Evolutionary conservation across 2,797 vertebrate genomes (phyloP), one percentile per base, ranked within the genome.

Genomic region (Acrossocheilus fasciatus): DNA sequence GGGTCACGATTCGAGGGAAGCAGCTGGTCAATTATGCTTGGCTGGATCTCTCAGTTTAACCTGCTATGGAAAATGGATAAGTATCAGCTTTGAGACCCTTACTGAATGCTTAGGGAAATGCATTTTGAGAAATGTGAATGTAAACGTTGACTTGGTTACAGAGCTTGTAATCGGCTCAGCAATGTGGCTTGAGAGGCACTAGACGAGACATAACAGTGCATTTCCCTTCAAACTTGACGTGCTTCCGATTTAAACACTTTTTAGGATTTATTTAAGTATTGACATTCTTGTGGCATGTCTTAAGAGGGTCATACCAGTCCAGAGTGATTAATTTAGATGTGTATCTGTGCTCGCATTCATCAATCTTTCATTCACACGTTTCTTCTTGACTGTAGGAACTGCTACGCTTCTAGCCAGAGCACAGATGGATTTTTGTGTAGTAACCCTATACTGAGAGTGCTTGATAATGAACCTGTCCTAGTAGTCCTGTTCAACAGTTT

Each of bases 21-120:
- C 85, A 81, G 78, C 70, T 66, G 78, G 78, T 81, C 54, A 89
- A 79, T 74, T 8, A 17, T 20, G 70, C 87, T 88, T 75, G 9
- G 39, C 69, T 88, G 85, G 81, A 73, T 80, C 41, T 80, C 50
- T 70, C 34, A 18, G 74, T 77, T 39, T 85, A n/a, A 20, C 45
- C 86, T 85, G 82, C 86, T 89, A 88, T 88, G 81, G 52, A 91
- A 72, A 77, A 82, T 43, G 23, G 74, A 68, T 50, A 54, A 39
- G 34, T 84, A 77, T 50, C 78, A 90, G 62, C 86, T 90, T 80
- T 17, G 85, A 90, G 87, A 88, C 76, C 75, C 86, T 91, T 85
- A 85, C 91, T 88, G 89, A 91, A 88, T 79, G 59, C 77, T 88
- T 83, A 70, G 90, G 90, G 92, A 94, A 92, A 86, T 89, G 91